Conservation (phyloP, 2,113 vertebrate genomes). For the Pheucticus melanocephalus region DNA sequence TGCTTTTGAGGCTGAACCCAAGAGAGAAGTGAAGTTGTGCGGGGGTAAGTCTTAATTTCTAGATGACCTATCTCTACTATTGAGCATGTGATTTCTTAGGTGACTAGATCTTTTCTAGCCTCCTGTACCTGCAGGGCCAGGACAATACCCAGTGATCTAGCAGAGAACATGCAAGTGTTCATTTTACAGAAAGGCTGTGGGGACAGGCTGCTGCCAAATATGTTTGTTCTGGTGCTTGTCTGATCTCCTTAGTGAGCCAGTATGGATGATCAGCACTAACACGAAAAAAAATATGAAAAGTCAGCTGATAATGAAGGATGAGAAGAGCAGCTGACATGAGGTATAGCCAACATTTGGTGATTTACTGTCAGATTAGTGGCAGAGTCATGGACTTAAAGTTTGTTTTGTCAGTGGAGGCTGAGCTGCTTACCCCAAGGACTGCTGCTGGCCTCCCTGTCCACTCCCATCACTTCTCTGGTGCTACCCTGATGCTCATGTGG, state of each 20-base stretch:
- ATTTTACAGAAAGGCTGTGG: not conserved
- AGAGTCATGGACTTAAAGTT: not conserved
- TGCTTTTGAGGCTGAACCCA: not conserved
- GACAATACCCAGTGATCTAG: not conserved
- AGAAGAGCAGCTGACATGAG: not conserved
- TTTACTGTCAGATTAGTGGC: not conserved
- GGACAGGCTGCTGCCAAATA: not conserved
- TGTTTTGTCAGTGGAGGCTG: not conserved
- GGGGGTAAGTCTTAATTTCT: not conserved
- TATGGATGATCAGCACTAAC: not conserved
- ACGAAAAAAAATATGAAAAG: not conserved
- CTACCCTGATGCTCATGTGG: not conserved
- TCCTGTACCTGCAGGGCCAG: not conserved
- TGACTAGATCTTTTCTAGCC: not conserved
- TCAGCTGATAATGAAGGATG: not conserved
- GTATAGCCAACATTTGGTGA: not conserved
- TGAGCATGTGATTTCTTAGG: not conserved
- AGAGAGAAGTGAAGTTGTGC: not conserved
- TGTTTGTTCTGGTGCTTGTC: not conserved
- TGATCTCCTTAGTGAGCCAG: not conserved
- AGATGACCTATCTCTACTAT: not conserved
- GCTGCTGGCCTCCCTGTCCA: rapidly evolving
- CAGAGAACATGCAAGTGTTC: not conserved
- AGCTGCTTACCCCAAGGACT: not conserved
- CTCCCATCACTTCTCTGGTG: rapidly evolving